phyloP scores from a whole-genome alignment of 2,113 vertebrate genomes.

The Tor tambroides region DNA sequence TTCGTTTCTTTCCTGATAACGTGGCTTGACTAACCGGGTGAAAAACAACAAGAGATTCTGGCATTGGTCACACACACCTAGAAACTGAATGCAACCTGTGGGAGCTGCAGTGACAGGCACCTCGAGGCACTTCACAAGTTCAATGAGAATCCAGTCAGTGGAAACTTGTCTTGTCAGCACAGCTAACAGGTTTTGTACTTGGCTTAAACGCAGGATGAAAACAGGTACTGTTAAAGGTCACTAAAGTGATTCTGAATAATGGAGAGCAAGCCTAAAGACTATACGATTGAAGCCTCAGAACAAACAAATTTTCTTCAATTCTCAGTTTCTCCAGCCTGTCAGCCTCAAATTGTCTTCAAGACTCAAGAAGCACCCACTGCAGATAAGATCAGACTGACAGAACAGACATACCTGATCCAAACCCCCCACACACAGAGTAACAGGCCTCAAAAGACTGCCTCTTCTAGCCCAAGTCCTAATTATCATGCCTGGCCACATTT shows the following conservation, averaged over 20 bases:
- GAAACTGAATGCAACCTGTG: no score
- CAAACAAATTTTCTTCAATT: background rate
- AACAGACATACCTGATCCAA: background rate
- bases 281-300: background rate
- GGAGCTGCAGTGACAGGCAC: background rate
- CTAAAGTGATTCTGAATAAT: background rate
- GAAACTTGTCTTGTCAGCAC: background rate
- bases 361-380: background rate
- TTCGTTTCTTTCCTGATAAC: background rate
- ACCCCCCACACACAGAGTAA: background rate
- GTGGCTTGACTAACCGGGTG: background rate
- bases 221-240: background rate
- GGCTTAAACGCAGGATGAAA: background rate
- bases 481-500: background rate
- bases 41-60: background rate
- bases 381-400: background rate
- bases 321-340: background rate
- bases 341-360: no score
- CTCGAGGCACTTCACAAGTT: background rate
- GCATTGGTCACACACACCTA: background rate
- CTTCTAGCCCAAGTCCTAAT: background rate
- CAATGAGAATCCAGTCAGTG: background rate
- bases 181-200: background rate
- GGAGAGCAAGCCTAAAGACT: no score
- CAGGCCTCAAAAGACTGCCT: background rate